A percentile compares a stretch with the other conserved stretches of the same genome.
These are phyloP conservation scores for Lepus timidus DNA, from an alignment of 2,113 vertebrate genomes.

Conservation along the genomic window DNA sequence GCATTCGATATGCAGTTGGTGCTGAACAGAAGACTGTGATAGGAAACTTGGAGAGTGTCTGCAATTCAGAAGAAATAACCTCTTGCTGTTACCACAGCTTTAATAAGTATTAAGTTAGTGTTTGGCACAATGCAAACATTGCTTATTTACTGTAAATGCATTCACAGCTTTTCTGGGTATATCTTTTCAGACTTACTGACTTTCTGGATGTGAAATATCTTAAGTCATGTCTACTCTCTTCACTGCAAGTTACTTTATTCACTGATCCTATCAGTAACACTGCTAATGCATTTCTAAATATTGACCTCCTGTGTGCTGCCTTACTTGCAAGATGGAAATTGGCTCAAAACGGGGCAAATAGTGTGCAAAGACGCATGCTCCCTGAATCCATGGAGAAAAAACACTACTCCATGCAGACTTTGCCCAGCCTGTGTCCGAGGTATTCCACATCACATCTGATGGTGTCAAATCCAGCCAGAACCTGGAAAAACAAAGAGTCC, in stretches of 20 bases:
- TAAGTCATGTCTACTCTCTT: constrained; percentile 6
- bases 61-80: constrained; percentile 63
- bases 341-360: constrained; percentile 89
- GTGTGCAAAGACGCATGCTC: constrained; percentile 90
- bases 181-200: background rate
- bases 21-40: constrained; percentile 90
- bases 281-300: background rate
- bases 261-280: background rate
- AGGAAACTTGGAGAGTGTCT: constrained; percentile 90
- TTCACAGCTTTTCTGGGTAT: background rate
- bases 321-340: constrained; percentile 87
- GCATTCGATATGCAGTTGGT: constrained; percentile 91
- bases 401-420: constrained; percentile 92
- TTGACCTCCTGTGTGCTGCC: background rate
- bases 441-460: constrained; percentile 90
- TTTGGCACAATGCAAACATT: background rate
- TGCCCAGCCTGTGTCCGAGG: constrained; percentile 92
- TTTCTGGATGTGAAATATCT: background rate
- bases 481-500: constrained; percentile 73
- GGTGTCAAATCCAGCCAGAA: constrained; percentile 92
- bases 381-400: constrained; percentile 90
- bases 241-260: background rate
- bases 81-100: background rate
- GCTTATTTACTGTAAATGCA: background rate
- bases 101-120: background rate